Percentiles rank a stretch among this genome's conserved stretches.
Conservation (phyloP, 2,888 invertebrate genomes). For the Bhutanitis thaidina region DNA sequence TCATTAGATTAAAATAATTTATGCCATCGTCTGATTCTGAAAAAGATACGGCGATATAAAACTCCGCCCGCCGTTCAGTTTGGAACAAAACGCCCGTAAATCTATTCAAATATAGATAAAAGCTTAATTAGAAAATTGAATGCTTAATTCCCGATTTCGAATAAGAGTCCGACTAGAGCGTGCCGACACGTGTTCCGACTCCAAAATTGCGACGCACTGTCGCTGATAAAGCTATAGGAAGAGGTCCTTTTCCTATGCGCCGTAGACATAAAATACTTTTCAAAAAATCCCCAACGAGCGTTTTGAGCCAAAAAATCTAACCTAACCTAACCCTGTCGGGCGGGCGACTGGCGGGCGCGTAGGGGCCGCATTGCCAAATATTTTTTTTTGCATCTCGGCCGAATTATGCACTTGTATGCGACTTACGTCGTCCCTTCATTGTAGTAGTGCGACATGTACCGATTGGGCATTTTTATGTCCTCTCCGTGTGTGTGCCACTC, state of each 20-base stretch:
- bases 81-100: conserved; percentile 55
- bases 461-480: conserved; percentile 73
- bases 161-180: conserved; percentile 55
- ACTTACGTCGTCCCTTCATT: conserved; percentile 78
- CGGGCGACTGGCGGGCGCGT: conserved; percentile 78
- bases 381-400: conserved; percentile 81
- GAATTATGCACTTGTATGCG: conserved; percentile 81
- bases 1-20: conserved; percentile 43
- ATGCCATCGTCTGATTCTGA: conserved; percentile 58
- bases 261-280: conserved; percentile 65
- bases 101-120: conserved; percentile 34
- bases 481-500: conserved; percentile 60
- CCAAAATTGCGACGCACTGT: conserved; percentile 66
- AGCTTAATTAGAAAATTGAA: conserved; percentile 32
- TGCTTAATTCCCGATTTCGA: conserved; percentile 42
- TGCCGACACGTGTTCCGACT: conserved; percentile 46
- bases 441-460: conserved; percentile 78
- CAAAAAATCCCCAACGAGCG: conserved; percentile 73
- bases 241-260: conserved; percentile 57
- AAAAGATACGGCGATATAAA: conserved; percentile 42
- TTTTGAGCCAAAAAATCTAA: conserved; percentile 80
- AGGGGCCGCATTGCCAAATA: conserved; percentile 81
- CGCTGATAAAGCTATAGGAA: conserved; percentile 56
- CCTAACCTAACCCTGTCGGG: conserved; percentile 79
- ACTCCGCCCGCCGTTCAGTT: conserved; percentile 50